Percentiles rank a stretch among this genome's conserved stretches.
Conservation (phyloP, 2,888 invertebrate species). For the Rapana venosa region DNA sequence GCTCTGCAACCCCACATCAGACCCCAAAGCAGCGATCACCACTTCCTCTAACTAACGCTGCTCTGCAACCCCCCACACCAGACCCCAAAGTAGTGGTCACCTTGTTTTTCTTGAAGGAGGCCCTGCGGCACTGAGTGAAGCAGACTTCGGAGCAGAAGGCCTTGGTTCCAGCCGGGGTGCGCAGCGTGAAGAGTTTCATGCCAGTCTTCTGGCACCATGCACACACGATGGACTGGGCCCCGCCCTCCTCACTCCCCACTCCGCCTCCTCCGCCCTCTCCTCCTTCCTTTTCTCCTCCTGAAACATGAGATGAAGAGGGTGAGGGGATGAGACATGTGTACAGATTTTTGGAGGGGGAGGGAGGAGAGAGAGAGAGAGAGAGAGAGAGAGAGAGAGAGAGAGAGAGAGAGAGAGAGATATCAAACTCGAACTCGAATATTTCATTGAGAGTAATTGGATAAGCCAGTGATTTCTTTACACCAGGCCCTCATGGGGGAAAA, state of each 20-base stretch:
- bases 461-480: too few relatives aligned
- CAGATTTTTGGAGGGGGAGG: too few relatives aligned
- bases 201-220: conserved; percentile 78
- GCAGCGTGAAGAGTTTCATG: conserved; percentile 74
- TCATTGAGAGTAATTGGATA: too few relatives aligned
- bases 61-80: neutral
- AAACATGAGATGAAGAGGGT: neutral
- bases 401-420: too few relatives aligned
- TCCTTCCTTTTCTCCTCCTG: neutral
- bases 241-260: neutral
- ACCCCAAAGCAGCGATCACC: too few relatives aligned
- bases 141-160: conserved; percentile 92
- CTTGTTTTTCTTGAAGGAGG: conserved; percentile 92
- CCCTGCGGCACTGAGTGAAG: conserved; percentile 92
- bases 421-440: too few relatives aligned
- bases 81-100: conserved; percentile 50
- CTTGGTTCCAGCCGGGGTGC: conserved; percentile 72
- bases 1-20: too few relatives aligned
- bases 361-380: too few relatives aligned
- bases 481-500: too few relatives aligned
- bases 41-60: too few relatives aligned
- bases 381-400: neutral
- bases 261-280: neutral
- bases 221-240: conserved; percentile 69
- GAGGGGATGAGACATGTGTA: neutral